These are phyloP conservation scores for Sarcophaga subvicina DNA, from an alignment of 2,888 invertebrate species.

Conservation along the genomic window DNA sequence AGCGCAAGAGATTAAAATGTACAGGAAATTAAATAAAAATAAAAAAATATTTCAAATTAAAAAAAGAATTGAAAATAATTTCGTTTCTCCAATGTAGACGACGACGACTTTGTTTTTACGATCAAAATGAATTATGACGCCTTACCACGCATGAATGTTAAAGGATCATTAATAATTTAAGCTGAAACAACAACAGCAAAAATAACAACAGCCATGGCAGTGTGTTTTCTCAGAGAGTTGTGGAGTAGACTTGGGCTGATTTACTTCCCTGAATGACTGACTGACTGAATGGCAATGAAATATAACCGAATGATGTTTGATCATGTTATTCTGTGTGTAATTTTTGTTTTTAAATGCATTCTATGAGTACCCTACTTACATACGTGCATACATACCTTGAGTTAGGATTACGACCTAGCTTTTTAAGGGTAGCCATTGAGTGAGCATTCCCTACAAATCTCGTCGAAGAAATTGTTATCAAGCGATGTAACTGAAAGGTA, in stretches of 20 bases:
- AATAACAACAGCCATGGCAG: slow-evolving; percentile 40
- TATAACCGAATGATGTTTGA: background rate
- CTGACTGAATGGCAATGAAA: slow-evolving; percentile 40
- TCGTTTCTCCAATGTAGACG: background rate
- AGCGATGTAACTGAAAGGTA: no score
- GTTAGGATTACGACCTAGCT: no score
- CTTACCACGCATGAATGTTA: slow-evolving; percentile 79
- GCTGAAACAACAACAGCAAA: slow-evolving; percentile 37
- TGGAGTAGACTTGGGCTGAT: background rate
- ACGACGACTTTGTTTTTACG: slow-evolving; percentile 73
- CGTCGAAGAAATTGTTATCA: no score
- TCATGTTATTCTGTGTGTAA: background rate
- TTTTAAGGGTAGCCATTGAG: no score
- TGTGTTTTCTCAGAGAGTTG: background rate
- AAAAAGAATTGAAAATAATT: slow-evolving; percentile 18
- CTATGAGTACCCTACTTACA: background rate
- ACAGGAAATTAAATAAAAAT: slow-evolving; percentile 62
- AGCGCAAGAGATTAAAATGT: slow-evolving; percentile 50
- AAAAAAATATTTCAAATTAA: background rate
- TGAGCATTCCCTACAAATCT: no score
- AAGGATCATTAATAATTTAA: slow-evolving; percentile 80
- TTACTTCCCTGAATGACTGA: background rate
- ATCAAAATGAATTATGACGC: slow-evolving; percentile 79
- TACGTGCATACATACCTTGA: no score
- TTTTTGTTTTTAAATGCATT: background rate